Evolutionary conservation across 2,113 vertebrate genomes (phyloP), one percentile per base, ranked within the genome.

Genomic region (Pelvicachromis taeniatus): DNA sequence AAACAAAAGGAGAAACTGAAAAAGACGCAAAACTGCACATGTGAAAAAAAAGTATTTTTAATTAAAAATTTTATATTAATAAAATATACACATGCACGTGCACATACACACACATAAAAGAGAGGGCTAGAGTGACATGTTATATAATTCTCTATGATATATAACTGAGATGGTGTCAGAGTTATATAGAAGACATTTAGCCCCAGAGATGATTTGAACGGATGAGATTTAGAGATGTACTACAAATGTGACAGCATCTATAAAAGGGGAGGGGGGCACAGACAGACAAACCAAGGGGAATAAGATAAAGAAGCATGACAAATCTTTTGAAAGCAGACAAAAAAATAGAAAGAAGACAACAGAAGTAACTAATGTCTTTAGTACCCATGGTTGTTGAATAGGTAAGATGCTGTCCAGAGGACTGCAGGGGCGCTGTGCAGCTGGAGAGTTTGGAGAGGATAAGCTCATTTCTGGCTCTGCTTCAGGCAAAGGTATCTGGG

Each of bases 401-500:
- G 96, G 97, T 40, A 96, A 96, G 88, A 97, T 95, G 86, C 96
- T 96, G 48, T 97, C 96, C 42, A 89, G 85, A 87, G 94, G 91
- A 85, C 93, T 95, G 90, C 92, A 95, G 9, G 96, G 95, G 23
- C 93, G 97, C 91, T 96, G 97, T 77, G 95, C 82, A 89, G 96
- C 97, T 84, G 97, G 97, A 0, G 97, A 97, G 89, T 97, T 96
- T 79, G 97, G 97, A 77, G 97, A 97, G 84, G 96, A 93, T 95
- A 97, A 93, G 91, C 92, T 94, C 81, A 93, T 83, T 26, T 98
- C 97, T 78, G 96, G 96, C 91, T 99, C 98, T 8, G 96, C 95
- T 85, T 99, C 97, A 1, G 97, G 96, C 68, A 99, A 86, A 4
- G 98, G 97, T 86, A 99, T 97, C 93, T 99, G 98, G 88, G 98